Base-by-base conservation (phyloP, 2,888 invertebrate species). In the Eubasilissa splendida region DNA sequence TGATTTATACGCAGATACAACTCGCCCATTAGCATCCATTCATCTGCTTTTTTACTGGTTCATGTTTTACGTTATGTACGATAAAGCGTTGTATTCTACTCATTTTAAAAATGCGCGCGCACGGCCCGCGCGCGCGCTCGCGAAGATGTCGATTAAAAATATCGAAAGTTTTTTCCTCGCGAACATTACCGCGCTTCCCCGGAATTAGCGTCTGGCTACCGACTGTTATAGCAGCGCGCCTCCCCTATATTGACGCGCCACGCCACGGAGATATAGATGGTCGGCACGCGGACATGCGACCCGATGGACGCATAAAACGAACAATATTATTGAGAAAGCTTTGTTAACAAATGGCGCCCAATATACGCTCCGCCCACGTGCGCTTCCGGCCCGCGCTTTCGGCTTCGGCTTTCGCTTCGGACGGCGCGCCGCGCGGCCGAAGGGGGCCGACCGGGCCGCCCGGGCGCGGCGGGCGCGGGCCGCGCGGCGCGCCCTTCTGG, bases 381-480 rank as follows among this genome's bases (percentile, higher is more conserved):
- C 56, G 66, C 53, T 76, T 76, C 76, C 76, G 76, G 76, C 54
- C 76, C 12, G 12, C 31, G 66, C 31, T 65, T 66, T 53, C 70
- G 70, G 53, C 53, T 70, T 70, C 31, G 10, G 53, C 50, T 22
- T 22, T 22, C 31, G 22, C 12, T 54, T 10, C 50, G 50, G 50
- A 4, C 42, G 50, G 1, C 50, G 66, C 66, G 14, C 52, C 50
- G 42, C 63, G 31, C 33, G 12, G 60, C 60, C 31, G 11, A 31
- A 68, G 12, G 50, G 52, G 12, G 8, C 68, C 68, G n/a, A 52
- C n/a, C 14, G 7, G n/a, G n/a, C 52, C 52, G 52, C 68, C 42
- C 52, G 11, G 58, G 2, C 68, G 42, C 42, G 68, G 42, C 42
- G 66, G n/a, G 31, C 63, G 58, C 22, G 31, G 63, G 9, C 63